These are phyloP conservation scores for Eupsilia transversa DNA, from an alignment of 2,888 invertebrate species.

Conservation along the genomic window DNA sequence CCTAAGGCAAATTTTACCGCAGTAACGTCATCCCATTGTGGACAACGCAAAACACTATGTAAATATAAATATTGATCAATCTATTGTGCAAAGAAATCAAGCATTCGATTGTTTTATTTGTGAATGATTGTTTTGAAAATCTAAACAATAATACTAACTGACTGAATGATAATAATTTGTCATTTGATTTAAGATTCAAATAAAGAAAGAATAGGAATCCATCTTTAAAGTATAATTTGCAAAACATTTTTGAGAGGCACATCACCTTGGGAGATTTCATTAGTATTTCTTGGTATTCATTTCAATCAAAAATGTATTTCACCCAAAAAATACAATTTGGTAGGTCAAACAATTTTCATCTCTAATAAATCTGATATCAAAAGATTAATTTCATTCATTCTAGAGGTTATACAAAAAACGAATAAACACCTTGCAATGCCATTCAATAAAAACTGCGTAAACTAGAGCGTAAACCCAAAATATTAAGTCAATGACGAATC, in stretches of 20 bases:
- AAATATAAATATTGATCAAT: constrained; percentile 22
- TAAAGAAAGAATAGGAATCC: neutral
- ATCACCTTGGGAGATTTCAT: neutral
- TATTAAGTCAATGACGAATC: constrained; percentile 60
- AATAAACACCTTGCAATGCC: constrained; percentile 46
- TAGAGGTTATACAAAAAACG: constrained; percentile 14
- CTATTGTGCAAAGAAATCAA: neutral
- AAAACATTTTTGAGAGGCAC: neutral
- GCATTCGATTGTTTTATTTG: neutral
- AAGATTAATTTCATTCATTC: constrained; percentile 20
- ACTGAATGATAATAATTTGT: neutral
- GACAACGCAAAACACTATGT: neutral
- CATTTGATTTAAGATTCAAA: neutral
- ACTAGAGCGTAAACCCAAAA: constrained; percentile 55
- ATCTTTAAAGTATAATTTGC: neutral
- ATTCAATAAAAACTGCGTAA: constrained; percentile 39
- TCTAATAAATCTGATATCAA: neutral
- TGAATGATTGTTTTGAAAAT: constrained; percentile 4
- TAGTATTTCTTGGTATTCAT: neutral
- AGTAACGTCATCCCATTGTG: neutral
- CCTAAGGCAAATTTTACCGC: constrained; percentile 21
- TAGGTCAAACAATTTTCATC: neutral
- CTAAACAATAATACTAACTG: neutral
- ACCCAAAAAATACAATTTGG: neutral
- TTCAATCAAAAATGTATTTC: neutral